These are phyloP conservation scores for Rhopalosiphum padi DNA, from an alignment of 1,140 invertebrate species.

Conservation along the genomic window DNA sequence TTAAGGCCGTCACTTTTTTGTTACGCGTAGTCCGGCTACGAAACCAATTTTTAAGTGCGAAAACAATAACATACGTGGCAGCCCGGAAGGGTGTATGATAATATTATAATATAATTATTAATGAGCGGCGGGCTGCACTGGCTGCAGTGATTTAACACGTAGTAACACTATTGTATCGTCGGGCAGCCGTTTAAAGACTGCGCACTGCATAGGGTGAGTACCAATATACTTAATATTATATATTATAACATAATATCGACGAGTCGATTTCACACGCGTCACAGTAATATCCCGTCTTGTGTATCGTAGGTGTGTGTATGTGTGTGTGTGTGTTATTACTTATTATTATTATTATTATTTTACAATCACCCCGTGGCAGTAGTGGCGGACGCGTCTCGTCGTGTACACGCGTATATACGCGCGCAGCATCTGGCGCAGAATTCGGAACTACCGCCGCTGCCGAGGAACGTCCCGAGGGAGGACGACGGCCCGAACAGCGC, in stretches of 20 bases:
- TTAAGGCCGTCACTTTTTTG: too few relatives aligned
- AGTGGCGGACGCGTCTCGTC: background rate
- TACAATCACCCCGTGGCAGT: background rate
- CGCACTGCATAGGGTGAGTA: background rate
- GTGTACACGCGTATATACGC: background rate
- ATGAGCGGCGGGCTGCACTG: background rate
- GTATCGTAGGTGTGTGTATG: background rate
- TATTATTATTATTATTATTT: background rate
- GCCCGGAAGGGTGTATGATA: background rate
- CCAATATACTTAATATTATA: background rate
- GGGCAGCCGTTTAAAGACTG: background rate
- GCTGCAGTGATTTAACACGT: background rate
- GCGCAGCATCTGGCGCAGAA: background rate
- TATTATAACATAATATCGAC: background rate
- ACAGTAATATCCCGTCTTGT: background rate
- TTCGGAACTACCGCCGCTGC: background rate
- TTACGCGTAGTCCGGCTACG: too few relatives aligned
- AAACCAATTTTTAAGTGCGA: background rate
- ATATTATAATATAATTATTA: background rate
- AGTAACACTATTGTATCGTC: too few relatives aligned
- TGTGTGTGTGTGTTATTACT: background rate
- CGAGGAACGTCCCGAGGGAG: background rate
- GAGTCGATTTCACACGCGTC: conserved; percentile 4
- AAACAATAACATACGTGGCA: background rate
- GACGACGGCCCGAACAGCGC: background rate